phyloP scores from a whole-genome alignment of 2,113 vertebrate genomes.

The Corvus hawaiiensis region DNA sequence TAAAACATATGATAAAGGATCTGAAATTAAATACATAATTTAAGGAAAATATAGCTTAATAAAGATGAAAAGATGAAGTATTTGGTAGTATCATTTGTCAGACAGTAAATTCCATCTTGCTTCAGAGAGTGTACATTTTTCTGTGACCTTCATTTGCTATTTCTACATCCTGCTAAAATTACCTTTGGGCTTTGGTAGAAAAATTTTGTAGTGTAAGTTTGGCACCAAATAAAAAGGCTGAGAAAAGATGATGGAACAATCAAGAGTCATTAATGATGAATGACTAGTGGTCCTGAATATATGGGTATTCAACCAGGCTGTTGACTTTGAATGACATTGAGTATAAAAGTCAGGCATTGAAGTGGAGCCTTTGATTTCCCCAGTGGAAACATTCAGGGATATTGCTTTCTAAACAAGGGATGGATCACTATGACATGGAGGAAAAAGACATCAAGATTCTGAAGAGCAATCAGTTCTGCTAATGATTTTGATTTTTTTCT shows the following conservation, averaged over 20 bases:
- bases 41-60: not conserved
- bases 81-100: not conserved
- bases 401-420: constrained; percentile 24
- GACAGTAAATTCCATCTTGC: not conserved
- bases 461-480: not conserved
- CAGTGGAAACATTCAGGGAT: not conserved
- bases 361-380: constrained; percentile 21
- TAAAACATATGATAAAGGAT: not conserved
- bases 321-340: constrained; percentile 26
- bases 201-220: not conserved
- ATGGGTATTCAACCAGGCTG: not conserved
- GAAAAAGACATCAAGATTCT: not conserved
- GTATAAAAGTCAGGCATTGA: not conserved
- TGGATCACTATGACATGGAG: not conserved
- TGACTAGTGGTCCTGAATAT: not conserved
- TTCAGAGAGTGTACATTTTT: not conserved
- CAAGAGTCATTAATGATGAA: constrained; percentile 33
- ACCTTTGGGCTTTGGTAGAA: not conserved
- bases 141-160: not conserved
- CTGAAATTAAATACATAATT: not conserved
- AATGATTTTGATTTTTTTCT: not conserved
- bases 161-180: not conserved
- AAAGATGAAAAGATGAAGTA: not conserved
- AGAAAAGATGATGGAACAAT: constrained; percentile 23
- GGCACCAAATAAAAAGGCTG: not conserved